Evolutionary conservation across 2,113 vertebrate species (phyloP).

Genomic region (Piaya cayana): DNA sequence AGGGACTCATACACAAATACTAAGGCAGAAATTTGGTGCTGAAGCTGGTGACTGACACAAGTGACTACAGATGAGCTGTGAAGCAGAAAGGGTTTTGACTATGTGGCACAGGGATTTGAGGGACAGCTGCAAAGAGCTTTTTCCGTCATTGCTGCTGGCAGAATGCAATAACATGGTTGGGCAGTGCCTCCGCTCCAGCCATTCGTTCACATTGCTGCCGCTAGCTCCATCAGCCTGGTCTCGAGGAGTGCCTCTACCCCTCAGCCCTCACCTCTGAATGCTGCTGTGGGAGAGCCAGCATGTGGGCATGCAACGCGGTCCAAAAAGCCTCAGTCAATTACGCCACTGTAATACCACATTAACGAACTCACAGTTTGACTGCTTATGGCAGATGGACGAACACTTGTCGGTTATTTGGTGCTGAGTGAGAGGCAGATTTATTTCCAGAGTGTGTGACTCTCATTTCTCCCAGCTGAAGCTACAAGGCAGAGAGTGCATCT

Average conservation of each 20-base stretch:
- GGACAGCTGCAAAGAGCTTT: constrained; percentile 23
- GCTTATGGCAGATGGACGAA: constrained; percentile 89
- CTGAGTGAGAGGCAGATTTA: constrained; percentile 81
- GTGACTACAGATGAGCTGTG: neutral
- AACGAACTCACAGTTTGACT: constrained; percentile 78
- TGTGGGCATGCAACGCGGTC: neutral
- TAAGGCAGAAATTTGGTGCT: neutral
- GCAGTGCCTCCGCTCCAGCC: neutral
- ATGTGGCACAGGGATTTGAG: neutral
- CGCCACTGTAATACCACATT: constrained; percentile 61
- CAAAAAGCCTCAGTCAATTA: constrained; percentile 79
- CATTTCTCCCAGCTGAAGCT: constrained; percentile 82
- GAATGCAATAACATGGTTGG: neutral
- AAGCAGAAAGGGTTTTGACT: neutral
- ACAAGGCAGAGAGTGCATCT: constrained; percentile 74
- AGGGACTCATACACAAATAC: neutral
- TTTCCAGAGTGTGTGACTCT: constrained; percentile 81
- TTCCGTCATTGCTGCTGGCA: neutral
- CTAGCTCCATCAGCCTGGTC: neutral
- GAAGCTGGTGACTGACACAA: neutral
- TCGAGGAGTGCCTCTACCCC: neutral
- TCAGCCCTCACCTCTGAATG: accelerated
- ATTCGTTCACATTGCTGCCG: accelerated
- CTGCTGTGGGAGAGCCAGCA: neutral
- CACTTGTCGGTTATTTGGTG: constrained; percentile 86